Evolutionary conservation across 2,888 invertebrate species (phyloP), one percentile per base, ranked within the genome.

Genomic region (Luperina nickerlii): DNA sequence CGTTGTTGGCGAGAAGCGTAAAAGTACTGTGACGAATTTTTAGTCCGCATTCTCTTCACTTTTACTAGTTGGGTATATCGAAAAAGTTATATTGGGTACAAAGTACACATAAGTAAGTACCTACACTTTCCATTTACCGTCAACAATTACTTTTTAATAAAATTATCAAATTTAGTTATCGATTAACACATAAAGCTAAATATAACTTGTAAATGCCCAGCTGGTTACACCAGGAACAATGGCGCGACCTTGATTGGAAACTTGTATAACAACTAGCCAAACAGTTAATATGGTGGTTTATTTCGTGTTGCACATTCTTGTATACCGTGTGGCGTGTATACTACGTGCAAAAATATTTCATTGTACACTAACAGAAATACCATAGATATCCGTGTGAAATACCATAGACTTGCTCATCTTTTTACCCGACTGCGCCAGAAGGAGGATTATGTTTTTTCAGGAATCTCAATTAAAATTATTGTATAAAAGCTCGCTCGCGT

Each of bases 171-270:
- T 27, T 67, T 72, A 69, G n/a, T 65, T 60, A 38, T 65, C 38
- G 65, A 87, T 81, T 75, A 80, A 81, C 65, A 81, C 54, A 76
- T 81, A 74, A 74, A 74, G 74, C 74, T 78, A 75, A 74, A 74
- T 54, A 78, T 65, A 80, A 75, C 54, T 74, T 78, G 62, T 72
- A 73, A 74, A 48, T 54, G 42, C 57, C 68, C 79, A 86, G 87
- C 82, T 87, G 85, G 83, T 83, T 77, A 74, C 63, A 32, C 32
- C 74, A 79, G 62, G 74, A 87, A 89, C 88, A 89, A 89, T 89
- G 76, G 85, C 60, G 72, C 82, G 88, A 85, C 87, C 87, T 89
- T 89, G 88, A 88, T 89, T 87, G 76, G 76, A 85, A 89, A 89
- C 88, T 88, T 83, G 88, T 88, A 81, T 77, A 83, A 85, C 89